phyloP scores from a whole-genome alignment of 2,113 vertebrate species.

The Nyctereutes procyonoides region DNA sequence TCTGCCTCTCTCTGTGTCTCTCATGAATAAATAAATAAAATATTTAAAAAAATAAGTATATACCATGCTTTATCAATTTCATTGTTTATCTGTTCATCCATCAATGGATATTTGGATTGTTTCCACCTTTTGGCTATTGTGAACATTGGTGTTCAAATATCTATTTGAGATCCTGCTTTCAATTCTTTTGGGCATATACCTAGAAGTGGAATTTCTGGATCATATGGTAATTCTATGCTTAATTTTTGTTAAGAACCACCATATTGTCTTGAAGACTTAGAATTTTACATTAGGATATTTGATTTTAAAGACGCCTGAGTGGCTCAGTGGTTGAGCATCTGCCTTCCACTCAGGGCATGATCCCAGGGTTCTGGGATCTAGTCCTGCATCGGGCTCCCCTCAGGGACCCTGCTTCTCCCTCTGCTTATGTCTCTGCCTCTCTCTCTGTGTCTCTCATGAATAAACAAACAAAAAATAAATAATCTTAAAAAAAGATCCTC shows the following conservation, averaged over 20 bases:
- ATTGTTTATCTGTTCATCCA: not conserved
- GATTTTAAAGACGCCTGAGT: not conserved
- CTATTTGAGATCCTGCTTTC: not conserved
- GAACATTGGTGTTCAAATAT: not conserved
- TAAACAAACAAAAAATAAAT: too few species aligned
- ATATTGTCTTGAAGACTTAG: not conserved
- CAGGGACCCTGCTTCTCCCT: too few species aligned
- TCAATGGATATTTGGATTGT: not conserved
- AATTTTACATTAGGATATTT: conserved; percentile 20
- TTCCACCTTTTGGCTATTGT: conserved; percentile 1
- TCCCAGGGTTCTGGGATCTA: too few species aligned
- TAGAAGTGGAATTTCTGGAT: not conserved
- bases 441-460: too few species aligned
- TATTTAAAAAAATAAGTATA: too few species aligned
- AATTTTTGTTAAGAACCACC: not conserved
- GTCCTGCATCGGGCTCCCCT: too few species aligned
- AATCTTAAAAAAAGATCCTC: not conserved
- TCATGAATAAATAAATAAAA: too few species aligned
- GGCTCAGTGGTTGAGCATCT: too few species aligned
- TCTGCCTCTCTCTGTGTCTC: too few species aligned
- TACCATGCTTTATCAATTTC: not conserved
- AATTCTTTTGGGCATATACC: not conserved
- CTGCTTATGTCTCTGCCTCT: too few species aligned
- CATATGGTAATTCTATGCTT: not conserved
- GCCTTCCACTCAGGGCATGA: too few species aligned